Percentiles rank a stretch among this genome's conserved stretches.
These are phyloP conservation scores for Phrynosoma blainvillii DNA, from an alignment of 2,113 vertebrate species.

Conservation along the genomic window DNA sequence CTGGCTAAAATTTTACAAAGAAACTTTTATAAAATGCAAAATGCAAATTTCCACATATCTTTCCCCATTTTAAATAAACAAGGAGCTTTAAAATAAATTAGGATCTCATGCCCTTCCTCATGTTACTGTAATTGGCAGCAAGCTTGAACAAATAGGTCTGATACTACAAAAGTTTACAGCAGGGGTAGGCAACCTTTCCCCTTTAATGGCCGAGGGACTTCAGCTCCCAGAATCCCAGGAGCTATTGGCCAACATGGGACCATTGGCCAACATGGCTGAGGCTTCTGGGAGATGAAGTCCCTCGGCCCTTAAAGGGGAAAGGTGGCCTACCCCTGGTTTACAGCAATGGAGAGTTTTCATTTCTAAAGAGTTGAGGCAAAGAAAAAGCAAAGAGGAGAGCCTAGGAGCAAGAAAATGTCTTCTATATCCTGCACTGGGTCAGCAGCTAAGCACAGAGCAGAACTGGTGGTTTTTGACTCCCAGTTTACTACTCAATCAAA, in stretches of 20 bases:
- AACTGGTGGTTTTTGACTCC: conserved; percentile 17
- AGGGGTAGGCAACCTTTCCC: no score
- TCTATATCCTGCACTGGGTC: conserved; percentile 7
- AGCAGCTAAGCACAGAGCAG: conserved; percentile 15
- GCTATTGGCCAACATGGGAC: no score
- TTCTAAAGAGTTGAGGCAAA: conserved; percentile 31
- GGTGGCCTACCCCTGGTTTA: no score
- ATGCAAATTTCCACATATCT: neutral
- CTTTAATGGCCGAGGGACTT: no score
- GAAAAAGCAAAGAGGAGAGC: conserved; percentile 28
- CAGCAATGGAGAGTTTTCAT: neutral
- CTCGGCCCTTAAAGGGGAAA: no score
- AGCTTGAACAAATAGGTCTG: neutral
- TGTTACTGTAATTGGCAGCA: neutral
- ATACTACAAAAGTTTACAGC: neutral
- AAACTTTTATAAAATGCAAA: neutral
- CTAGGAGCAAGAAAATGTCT: conserved; percentile 1
- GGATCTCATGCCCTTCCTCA: neutral
- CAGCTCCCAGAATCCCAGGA: no score
- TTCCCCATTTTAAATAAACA: neutral
- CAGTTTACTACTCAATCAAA: neutral
- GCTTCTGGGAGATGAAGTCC: no score
- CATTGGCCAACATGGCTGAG: no score
- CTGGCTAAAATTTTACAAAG: neutral
- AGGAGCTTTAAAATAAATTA: neutral